Evolutionary conservation across 2,113 vertebrate species (phyloP).

Genomic region (Ictalurus punctatus): DNA sequence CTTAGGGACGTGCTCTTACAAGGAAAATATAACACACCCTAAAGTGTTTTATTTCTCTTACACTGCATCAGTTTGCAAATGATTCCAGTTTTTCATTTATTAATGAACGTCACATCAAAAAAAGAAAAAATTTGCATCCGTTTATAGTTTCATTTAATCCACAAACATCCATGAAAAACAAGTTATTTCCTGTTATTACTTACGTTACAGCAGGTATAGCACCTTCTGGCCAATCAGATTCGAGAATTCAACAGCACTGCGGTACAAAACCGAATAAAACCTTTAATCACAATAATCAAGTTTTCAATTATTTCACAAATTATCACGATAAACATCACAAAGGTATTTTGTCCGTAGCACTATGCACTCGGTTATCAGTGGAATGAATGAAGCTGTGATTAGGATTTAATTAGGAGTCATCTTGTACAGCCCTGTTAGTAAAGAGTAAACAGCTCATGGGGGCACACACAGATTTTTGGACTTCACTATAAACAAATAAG

Average conservation of each 20-base stretch:
- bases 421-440: not conserved
- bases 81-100: not conserved
- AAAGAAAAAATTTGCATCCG: not conserved
- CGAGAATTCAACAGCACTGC: not conserved
- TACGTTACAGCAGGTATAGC: not conserved
- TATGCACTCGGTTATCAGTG: not conserved
- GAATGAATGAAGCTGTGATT: not conserved
- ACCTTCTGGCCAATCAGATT: not conserved
- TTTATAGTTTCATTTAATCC: not conserved
- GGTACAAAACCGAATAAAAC: not conserved
- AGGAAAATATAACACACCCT: not conserved
- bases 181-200: not conserved
- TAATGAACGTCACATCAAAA: not conserved
- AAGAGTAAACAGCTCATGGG: not conserved
- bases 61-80: not conserved
- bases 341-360: not conserved
- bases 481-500: not conserved
- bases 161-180: not conserved
- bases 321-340: not conserved
- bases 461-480: not conserved
- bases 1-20: not conserved
- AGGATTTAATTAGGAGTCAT: not conserved
- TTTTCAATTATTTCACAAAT: not conserved
- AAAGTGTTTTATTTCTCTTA: not conserved
- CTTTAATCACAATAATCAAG: not conserved